Base-by-base conservation (phyloP, 2,113 vertebrate genomes). In the Ardeotis arabs region DNA sequence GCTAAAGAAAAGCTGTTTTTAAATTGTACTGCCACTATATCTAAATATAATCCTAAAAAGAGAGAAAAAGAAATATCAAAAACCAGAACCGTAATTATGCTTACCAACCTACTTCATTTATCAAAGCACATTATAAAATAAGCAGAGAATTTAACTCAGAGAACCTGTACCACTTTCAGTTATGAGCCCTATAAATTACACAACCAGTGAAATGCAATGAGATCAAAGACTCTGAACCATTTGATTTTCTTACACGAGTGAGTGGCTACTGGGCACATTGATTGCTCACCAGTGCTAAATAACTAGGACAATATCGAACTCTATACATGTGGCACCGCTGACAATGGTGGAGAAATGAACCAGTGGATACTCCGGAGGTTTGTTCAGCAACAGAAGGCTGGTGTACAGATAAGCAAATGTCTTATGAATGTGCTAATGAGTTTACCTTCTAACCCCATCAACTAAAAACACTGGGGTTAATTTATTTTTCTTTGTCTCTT, bases 151-250 rank as follows among this genome's bases (percentile, higher is more conserved):
- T 83, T 92, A 66, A 76, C 82, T 92, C 60, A 29, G 59, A 90
- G 86, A 94, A 23, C 80, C 78, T 89, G 41, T 44, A 90, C 83
- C 80, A 28, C 64, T 92, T 95, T 93, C 91, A 93, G 74, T 96
- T 93, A 93, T 59, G 47, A 69, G 86, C 69, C 79, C 74, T 87
- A 79, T 92, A 96, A 96, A 97, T 96, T 98, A 92, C 85, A 87
- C 52, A 52, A 58, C 83, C 95, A 90, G 49, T 83, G 92, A 96
- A 95, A 93, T 76, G 88, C 94, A 90, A 17, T 70, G 92, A 97
- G 87, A 98, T 95, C 97, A 96, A 97, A 94, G 96, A 94, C 85
- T 86, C 85, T 75, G 45, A 96, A 78, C 88, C 64, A 88, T 81
- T 90, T 79, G 78, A 87, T 97, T 98, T 95, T 88, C 95, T 95